Evolutionary conservation across 2,888 invertebrate species (phyloP).

Genomic region (Amiota minor): DNA sequence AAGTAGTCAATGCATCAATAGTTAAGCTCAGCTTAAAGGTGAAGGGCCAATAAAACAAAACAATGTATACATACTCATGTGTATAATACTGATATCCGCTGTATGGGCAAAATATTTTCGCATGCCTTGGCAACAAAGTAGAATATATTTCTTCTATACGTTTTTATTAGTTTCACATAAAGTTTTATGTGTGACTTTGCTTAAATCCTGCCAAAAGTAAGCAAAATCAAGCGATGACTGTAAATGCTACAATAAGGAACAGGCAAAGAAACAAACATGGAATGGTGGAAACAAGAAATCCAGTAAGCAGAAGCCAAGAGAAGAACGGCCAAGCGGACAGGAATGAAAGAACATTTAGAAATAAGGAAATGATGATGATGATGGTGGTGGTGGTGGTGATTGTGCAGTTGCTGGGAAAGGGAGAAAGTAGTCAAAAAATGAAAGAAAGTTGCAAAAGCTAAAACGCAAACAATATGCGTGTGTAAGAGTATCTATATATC

Average conservation of each 20-base stretch:
- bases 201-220: background rate
- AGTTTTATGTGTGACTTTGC: conserved; percentile 14
- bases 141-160: background rate
- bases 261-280: background rate
- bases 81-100: too few species aligned
- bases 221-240: background rate
- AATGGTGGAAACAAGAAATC: background rate
- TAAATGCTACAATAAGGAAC: background rate
- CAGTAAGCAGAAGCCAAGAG: background rate
- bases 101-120: too few species aligned
- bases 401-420: background rate
- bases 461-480: background rate
- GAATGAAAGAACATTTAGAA: background rate
- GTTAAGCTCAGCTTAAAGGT: too few species aligned
- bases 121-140: conserved; percentile 3
- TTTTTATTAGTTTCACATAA: conserved; percentile 26
- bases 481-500: background rate
- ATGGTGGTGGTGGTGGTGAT: too few species aligned
- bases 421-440: background rate
- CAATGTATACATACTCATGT: too few species aligned
- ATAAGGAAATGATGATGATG: too few species aligned
- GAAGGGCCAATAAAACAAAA: too few species aligned
- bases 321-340: background rate
- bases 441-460: conserved; percentile 7
- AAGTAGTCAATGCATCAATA: too few species aligned